These are phyloP conservation scores for Pandemis corylana DNA, from an alignment of 2,888 invertebrate genomes.

Conservation along the genomic window DNA sequence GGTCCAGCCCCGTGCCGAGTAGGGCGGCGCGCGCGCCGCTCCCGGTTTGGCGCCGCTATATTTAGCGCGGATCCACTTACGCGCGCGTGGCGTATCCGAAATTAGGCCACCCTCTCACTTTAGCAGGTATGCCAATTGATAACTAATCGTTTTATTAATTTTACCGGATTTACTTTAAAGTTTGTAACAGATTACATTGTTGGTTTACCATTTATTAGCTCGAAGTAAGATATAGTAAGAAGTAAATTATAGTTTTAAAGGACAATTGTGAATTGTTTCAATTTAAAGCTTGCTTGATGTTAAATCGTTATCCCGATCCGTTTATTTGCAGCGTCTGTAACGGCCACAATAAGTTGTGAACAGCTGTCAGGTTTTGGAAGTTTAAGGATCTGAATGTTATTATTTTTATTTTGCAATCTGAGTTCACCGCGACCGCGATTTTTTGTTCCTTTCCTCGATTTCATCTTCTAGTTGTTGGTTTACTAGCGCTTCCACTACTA, in stretches of 20 bases:
- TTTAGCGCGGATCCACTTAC: slow-evolving; percentile 35
- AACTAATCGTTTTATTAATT: neutral
- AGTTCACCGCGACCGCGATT: slow-evolving; percentile 6
- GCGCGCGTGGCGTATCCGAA: slow-evolving; percentile 18
- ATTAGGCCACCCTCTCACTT: slow-evolving; percentile 33
- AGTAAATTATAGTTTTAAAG: neutral
- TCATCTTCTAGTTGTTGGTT: neutral
- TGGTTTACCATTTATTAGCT: neutral
- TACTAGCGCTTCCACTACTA: neutral
- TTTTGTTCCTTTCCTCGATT: neutral
- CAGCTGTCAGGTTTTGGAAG: neutral
- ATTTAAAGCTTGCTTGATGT: neutral
- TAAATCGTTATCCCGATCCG: neutral
- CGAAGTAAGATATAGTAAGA: too few species aligned
- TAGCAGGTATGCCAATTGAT: slow-evolving; percentile 2
- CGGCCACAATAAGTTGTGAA: neutral
- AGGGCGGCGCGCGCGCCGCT: slow-evolving; percentile 15
- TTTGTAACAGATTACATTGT: neutral
- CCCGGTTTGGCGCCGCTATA: slow-evolving; percentile 36
- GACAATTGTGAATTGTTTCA: neutral
- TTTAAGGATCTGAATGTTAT: neutral
- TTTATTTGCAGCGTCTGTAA: neutral
- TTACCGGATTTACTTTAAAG: neutral
- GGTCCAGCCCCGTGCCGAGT: neutral
- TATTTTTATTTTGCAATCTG: neutral